Evolutionary conservation across 2,113 vertebrate species (phyloP), one percentile per base, ranked within the genome.

Genomic region (Holacanthus passer): DNA sequence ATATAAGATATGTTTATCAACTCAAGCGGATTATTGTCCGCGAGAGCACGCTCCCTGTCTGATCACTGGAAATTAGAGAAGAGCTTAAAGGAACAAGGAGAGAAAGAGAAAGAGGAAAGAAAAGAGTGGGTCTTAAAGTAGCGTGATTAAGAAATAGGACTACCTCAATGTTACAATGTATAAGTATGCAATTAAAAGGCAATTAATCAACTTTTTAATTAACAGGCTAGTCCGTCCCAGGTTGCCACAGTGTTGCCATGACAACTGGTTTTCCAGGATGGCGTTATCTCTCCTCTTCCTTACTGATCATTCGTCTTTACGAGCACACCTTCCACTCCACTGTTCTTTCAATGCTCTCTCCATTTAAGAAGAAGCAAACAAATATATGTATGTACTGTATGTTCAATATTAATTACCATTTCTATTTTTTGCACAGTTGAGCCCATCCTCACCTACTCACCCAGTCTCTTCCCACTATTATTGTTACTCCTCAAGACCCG

Each of bases 141-240:
- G 47, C 76, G 62, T 80, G 83, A 91, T 87, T 85, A 88, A 77
- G 75, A 81, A 81, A 79, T 29, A 85, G 60, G 52, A 77, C 77
- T 81, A 76, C 82, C 72, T 80, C 35, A 22, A 76, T 48, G 76
- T 80, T 86, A 87, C 81, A 83, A 72, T 62, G 86, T 77, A 79
- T 64, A 89, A 89, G 82, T 68, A 72, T 67, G 84, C 82, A 91
- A 91, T 93, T 91, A 90, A 90, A 92, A 92, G 77, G 48, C 79
- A 92, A 94, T 93, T 92, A 89, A 94, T 93, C 85, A 91, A 87
- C 87, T 92, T 94, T 91, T 92, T 91, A 92, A 93, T 94, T 92
- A 92, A 91, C 81, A 71, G 64, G 81, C 62, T 80, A 19, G 55
- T 73, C 64, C 14, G 85, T 85, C 85, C 67, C 43, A 16, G 66